These are phyloP conservation scores for Emmelina monodactyla DNA, from an alignment of 2,888 invertebrate species.

Conservation along the genomic window DNA sequence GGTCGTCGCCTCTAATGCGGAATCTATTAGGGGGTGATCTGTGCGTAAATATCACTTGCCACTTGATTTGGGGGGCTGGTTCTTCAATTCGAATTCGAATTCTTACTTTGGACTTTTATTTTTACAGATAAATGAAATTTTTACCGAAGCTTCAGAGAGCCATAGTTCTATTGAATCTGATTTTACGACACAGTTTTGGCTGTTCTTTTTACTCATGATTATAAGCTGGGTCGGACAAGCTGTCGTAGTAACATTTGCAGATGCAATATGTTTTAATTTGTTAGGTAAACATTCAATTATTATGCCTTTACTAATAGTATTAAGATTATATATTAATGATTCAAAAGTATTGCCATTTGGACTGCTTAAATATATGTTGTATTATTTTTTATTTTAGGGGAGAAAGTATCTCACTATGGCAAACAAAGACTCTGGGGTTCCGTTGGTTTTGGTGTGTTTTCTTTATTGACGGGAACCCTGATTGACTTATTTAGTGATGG, in stretches of 20 bases:
- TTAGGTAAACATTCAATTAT: slow-evolving; percentile 65
- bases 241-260: slow-evolving; percentile 85
- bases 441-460: slow-evolving; percentile 84
- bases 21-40: no score
- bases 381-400: slow-evolving; percentile 64
- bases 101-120: no score
- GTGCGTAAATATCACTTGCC: no score
- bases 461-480: slow-evolving; percentile 77
- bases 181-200: slow-evolving; percentile 74
- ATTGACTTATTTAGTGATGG: slow-evolving; percentile 78
- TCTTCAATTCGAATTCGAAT: no score
- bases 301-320: no score
- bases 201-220: slow-evolving; percentile 79
- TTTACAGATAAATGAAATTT: slow-evolving; percentile 51
- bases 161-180: slow-evolving; percentile 23
- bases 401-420: slow-evolving; percentile 79
- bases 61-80: no score
- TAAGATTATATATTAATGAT: no score
- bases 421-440: slow-evolving; percentile 89
- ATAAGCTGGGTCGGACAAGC: slow-evolving; percentile 86
- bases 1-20: no score
- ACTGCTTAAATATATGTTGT: no score
- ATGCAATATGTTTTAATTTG: slow-evolving; percentile 87
- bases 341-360: background rate
- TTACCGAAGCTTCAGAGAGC: slow-evolving; percentile 37